Conservation (phyloP, 2,113 vertebrate genomes). For the Phaethon lepturus region DNA sequence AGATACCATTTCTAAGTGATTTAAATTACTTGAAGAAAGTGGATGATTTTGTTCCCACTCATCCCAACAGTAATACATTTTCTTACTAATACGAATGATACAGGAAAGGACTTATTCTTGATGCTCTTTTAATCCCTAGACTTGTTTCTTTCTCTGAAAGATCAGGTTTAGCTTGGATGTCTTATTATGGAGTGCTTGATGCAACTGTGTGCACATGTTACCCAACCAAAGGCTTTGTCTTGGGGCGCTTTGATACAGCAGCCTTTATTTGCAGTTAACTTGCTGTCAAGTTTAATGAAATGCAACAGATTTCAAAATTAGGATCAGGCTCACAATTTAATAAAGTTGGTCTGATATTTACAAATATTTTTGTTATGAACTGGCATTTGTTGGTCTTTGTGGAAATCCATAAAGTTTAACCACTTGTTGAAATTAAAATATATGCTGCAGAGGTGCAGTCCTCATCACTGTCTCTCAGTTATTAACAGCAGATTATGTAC, state of each 20-base stretch:
- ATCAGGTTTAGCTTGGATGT: background rate
- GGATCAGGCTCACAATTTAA: background rate
- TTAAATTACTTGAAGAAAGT: background rate
- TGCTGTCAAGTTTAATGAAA: background rate
- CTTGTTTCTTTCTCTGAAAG: background rate
- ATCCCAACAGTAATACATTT: background rate
- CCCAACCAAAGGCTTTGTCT: background rate
- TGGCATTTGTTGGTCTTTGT: background rate
- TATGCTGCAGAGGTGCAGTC: background rate
- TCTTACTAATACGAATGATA: background rate
- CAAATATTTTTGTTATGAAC: background rate
- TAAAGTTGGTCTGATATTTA: background rate
- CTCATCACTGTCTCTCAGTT: background rate
- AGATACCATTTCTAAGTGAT: background rate
- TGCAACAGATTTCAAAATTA: background rate
- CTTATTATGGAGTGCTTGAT: background rate
- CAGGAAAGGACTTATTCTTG: background rate
- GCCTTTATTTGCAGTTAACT: background rate
- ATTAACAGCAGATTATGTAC: background rate
- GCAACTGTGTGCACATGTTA: background rate
- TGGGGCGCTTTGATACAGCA: background rate
- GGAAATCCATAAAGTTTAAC: background rate
- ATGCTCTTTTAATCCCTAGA: background rate
- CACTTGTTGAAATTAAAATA: background rate
- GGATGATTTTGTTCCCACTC: background rate